Conservation (phyloP, 2,888 invertebrate genomes). For the Arctia plantaginis region DNA sequence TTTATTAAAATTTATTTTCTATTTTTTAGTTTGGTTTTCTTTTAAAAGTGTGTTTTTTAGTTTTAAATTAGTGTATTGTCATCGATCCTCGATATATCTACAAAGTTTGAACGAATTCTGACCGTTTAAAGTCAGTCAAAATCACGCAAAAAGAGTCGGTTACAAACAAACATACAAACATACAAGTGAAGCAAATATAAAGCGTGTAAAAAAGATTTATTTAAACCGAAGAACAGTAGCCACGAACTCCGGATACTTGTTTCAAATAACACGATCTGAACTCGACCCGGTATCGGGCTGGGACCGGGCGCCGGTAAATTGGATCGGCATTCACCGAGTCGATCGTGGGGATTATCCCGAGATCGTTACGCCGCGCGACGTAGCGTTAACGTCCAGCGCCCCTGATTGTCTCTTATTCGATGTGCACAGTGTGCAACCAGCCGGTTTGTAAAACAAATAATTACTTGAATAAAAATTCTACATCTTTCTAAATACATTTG, state of each 20-base stretch:
- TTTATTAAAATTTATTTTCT: no score
- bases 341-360: slow-evolving; percentile 58
- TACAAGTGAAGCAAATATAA: no score
- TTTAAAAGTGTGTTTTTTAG: no score
- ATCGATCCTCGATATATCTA: no score
- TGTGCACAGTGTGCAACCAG: slow-evolving; percentile 47
- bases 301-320: slow-evolving; percentile 58
- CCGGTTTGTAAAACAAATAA: background rate
- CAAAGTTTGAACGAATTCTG: no score
- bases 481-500: background rate
- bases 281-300: slow-evolving; percentile 45
- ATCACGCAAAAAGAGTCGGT: no score
- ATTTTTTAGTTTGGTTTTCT: no score
- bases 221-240: slow-evolving; percentile 28
- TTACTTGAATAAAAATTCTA: background rate
- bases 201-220: background rate
- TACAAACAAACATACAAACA: no score
- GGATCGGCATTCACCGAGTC: slow-evolving; percentile 63
- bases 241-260: slow-evolving; percentile 49
- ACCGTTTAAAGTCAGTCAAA: no score
- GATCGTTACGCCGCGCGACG: slow-evolving; percentile 58
- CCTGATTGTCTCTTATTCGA: slow-evolving; percentile 67
- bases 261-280: slow-evolving; percentile 53
- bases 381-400: slow-evolving; percentile 60
- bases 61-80: no score